These are phyloP conservation scores for Bombus haemorrhoidalis DNA, from an alignment of 1,140 invertebrate species.

Conservation along the genomic window DNA sequence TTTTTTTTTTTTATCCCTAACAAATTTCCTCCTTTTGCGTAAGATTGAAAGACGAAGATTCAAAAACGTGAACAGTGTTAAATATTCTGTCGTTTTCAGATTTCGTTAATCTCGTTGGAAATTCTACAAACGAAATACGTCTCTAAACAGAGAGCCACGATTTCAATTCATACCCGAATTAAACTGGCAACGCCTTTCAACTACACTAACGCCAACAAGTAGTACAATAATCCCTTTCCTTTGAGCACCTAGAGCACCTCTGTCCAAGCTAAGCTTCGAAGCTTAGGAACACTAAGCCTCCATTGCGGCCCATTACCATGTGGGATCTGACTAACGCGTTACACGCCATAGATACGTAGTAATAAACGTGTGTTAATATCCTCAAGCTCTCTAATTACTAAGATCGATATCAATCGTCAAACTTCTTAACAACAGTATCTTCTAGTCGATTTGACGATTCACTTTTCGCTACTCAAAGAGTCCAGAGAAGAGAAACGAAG, in stretches of 20 bases:
- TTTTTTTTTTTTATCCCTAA: too few species aligned
- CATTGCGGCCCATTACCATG: not conserved
- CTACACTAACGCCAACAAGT: conserved; percentile 8
- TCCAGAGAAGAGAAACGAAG: too few species aligned
- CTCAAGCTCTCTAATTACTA: not conserved
- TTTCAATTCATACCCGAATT: not conserved
- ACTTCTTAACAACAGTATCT: not conserved
- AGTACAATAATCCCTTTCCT: conserved; percentile 11
- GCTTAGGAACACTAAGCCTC: not conserved
- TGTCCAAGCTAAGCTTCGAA: conserved; percentile 12
- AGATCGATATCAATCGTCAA: not conserved
- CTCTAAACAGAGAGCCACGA: not conserved
- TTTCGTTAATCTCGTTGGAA: not conserved
- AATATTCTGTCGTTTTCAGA: not conserved
- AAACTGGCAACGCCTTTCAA: not conserved
- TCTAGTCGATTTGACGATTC: not conserved
- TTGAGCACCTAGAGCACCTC: not conserved
- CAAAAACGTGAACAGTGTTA: not conserved
- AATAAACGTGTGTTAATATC: not conserved
- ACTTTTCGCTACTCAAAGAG: too few species aligned
- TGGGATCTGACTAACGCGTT: not conserved
- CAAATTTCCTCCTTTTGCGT: too few species aligned
- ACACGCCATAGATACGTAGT: not conserved
- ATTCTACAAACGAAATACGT: not conserved
- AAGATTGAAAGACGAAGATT: not conserved